These are phyloP conservation scores for Metallyticus violacea DNA, from an alignment of 2,888 invertebrate genomes.

Conservation along the genomic window DNA sequence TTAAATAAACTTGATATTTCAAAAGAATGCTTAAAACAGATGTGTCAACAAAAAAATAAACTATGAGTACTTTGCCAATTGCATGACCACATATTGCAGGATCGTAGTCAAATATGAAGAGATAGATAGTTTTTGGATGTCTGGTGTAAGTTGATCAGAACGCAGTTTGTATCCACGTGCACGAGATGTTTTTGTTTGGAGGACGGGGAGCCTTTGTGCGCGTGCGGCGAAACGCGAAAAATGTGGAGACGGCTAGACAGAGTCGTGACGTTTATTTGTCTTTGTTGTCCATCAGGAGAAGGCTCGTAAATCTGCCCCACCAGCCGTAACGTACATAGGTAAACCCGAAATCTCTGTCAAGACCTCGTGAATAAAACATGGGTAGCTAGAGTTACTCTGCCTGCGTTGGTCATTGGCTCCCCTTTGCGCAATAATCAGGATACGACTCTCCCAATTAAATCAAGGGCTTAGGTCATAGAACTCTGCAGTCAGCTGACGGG, in stretches of 20 bases:
- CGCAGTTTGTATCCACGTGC: background rate
- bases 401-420: background rate
- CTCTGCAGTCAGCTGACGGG: background rate
- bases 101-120: too few relatives aligned
- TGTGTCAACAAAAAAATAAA: too few relatives aligned
- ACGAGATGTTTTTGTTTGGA: background rate
- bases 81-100: too few relatives aligned
- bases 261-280: background rate
- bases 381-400: background rate
- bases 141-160: too few relatives aligned
- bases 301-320: background rate
- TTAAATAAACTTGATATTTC: too few relatives aligned
- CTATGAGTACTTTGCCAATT: too few relatives aligned
- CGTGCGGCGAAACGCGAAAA: background rate
- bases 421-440: background rate
- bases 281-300: background rate
- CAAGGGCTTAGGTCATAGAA: background rate
- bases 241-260: background rate
- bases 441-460: background rate
- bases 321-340: background rate
- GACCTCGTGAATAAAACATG: background rate
- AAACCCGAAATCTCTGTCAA: too few relatives aligned
- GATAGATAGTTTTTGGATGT: too few relatives aligned
- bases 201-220: background rate
- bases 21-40: too few relatives aligned